These are phyloP conservation scores for Ormyrus thymus DNA, from an alignment of 2,888 invertebrate species.

Conservation along the genomic window DNA sequence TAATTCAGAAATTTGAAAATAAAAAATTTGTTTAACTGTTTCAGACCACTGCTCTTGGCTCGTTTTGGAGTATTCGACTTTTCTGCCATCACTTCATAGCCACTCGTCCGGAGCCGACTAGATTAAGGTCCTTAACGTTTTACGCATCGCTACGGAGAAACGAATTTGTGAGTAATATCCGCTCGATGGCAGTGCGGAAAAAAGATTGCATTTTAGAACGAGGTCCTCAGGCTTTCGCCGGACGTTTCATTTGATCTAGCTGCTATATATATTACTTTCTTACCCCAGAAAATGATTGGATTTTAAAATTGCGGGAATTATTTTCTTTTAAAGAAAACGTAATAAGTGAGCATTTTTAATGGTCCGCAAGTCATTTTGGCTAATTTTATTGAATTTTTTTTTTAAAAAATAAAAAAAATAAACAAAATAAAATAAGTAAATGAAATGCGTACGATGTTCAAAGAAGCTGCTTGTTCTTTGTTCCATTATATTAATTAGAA, in stretches of 20 bases:
- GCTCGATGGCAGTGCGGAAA: constrained; percentile 8
- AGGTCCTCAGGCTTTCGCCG: background rate
- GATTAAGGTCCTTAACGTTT: no score
- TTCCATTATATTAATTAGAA: no score
- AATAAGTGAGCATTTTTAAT: background rate
- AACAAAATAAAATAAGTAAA: no score
- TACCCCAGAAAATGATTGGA: constrained; percentile 26
- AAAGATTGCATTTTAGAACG: background rate
- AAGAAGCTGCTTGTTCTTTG: no score
- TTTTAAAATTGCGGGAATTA: constrained; percentile 34
- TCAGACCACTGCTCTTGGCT: no score
- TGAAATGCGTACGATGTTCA: no score
- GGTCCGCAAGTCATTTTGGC: background rate
- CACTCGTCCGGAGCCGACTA: no score
- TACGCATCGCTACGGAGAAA: constrained; percentile 52
- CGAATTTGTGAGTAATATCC: constrained; percentile 49
- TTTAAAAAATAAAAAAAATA: background rate
- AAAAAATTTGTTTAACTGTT: no score
- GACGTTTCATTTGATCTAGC: constrained; percentile 30
- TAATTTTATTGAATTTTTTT: background rate
- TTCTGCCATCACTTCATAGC: no score
- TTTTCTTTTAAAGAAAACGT: background rate
- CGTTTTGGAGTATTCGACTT: no score
- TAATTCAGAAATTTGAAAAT: no score
- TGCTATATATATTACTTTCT: background rate